Evolutionary conservation across 2,888 invertebrate species (phyloP), one percentile per base, ranked within the genome.

Genomic region (Tupiocoris notatus): DNA sequence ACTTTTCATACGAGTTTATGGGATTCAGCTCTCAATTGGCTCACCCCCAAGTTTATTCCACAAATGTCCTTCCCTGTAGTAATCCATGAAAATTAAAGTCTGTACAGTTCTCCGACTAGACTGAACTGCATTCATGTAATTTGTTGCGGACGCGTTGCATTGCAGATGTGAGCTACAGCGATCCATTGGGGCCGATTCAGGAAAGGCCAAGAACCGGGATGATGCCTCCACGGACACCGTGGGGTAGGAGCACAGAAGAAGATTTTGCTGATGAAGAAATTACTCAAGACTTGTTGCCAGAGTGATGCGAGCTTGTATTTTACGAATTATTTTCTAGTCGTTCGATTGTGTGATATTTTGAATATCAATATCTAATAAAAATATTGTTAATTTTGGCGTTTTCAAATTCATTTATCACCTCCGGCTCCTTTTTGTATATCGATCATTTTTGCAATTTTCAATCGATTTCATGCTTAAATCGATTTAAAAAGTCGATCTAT

Each of bases 241-340:
- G 87, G 67, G 78, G 79, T 18, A 87, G 86, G 81, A 84, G 84
- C 23, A 83, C 86, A 61, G 88, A 88, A 79, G 88, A 88, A 79
- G 91, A 91, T 82, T 91, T 91, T 84, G 91, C 87, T 18, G 89
- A 92, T 82, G 91, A 91, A 82, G 90, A 91, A 83, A 85, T 92
- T 20, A 91, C 90, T 18, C 90, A 91, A 81, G 91, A 91, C 83
- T 85, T 92, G 63, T 83, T 92, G 80, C 92, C 92, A 1, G 91
- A 91, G 82, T 91, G 85, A 86, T 22, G 21, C 12, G 39, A 39
- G 39, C 39, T 7, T 39, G 39, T n/a, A n/a, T n/a, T n/a, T 39
- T 12, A 12, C 39, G 12, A 3, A 12, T 12, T 39, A 7, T 7
- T 7, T 39, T 39, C 39, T 39, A 39, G 39, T 39, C 39, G 12